phyloP scores from a whole-genome alignment of 2,888 invertebrate species.

The Rhorus exstirpatorius region DNA sequence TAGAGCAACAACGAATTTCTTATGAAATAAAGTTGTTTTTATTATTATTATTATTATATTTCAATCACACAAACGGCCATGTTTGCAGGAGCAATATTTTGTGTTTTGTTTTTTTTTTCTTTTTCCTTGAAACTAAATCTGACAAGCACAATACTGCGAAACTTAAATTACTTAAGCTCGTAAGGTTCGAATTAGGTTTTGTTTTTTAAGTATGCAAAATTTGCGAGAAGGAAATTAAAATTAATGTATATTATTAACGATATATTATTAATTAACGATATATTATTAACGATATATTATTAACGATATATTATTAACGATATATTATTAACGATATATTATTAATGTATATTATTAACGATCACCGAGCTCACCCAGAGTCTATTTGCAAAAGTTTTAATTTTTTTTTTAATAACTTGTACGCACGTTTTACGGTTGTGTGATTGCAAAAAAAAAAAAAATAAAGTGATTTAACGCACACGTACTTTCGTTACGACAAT shows the following conservation, averaged over 20 bases:
- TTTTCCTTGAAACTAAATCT: conserved; percentile 10
- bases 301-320: no score
- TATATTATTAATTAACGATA: no score
- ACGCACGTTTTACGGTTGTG: conserved; percentile 78
- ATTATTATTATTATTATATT: conserved; percentile 6
- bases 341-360: conserved; percentile 62
- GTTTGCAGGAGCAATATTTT: not conserved
- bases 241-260: no score
- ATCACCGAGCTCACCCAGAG: conserved; percentile 39
- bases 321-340: no score
- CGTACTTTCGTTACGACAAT: conserved; percentile 49
- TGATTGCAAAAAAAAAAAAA: conserved; percentile 77
- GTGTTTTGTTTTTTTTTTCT: conserved; percentile 12
- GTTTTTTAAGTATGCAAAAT: conserved; percentile 77
- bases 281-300: no score
- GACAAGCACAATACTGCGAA: conserved; percentile 67
- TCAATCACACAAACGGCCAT: not conserved
- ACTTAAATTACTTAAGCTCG: conserved; percentile 29
- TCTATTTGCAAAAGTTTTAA: conserved; percentile 62
- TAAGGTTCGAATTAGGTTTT: conserved; percentile 76
- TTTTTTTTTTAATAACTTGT: conserved; percentile 72
- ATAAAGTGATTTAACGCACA: conserved; percentile 76
- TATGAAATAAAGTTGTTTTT: conserved; percentile 70
- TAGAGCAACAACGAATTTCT: conserved; percentile 78
- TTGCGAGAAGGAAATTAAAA: conserved; percentile 65